Base-by-base conservation (phyloP, 2,888 invertebrate species). In the Drosophila paranaensis region DNA sequence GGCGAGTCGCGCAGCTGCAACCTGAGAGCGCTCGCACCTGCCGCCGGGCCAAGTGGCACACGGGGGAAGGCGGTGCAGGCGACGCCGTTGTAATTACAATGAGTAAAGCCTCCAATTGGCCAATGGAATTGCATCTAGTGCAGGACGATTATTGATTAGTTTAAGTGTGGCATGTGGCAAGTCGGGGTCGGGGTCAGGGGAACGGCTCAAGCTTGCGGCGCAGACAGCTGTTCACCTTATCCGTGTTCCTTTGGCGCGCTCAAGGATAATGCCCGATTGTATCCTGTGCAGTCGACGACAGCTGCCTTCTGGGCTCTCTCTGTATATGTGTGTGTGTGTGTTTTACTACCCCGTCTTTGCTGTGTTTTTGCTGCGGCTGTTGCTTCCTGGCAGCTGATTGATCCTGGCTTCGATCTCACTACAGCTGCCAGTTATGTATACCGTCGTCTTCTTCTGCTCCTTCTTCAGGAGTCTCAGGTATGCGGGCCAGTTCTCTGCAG, bases 81-180 rank as follows among this genome's bases (percentile, higher is more conserved):
- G 39, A 11, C 2, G 6, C 35, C 16, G 16, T 16, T 33, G 54
- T 60, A 65, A 56, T 61, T 65, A 65, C 51, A 62, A 60, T 74
- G 53, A 61, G 60, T 30, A 39, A 35, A 54, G 61, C 50, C 68
- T 61, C 78, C 79, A 88, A 74, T 84, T 71, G 79, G 72, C 54
- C 51, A 6, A 20, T 20, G 20, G 46, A 66, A 68, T 46, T 67
- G 40, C 57, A 60, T 67, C 72, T 81, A 81, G 83, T 58, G 56
- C 35, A 45, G 55, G 55, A 20, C 70, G 55, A 74, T 79, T 89
- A 89, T 84, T 84, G 87, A 89, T 84, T 89, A 81, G 81, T 83
- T 54, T 27, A 20, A 20, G 30, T 37, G 53, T 10, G 30, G 55
- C 55, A 55, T 55, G 54, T 30, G 54, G 78, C 71, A 86, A 80